Percentiles rank a stretch among this genome's conserved stretches.
Evolutionary conservation across 2,113 vertebrate genomes (phyloP).

Genomic region (Daubentonia madagascariensis): DNA sequence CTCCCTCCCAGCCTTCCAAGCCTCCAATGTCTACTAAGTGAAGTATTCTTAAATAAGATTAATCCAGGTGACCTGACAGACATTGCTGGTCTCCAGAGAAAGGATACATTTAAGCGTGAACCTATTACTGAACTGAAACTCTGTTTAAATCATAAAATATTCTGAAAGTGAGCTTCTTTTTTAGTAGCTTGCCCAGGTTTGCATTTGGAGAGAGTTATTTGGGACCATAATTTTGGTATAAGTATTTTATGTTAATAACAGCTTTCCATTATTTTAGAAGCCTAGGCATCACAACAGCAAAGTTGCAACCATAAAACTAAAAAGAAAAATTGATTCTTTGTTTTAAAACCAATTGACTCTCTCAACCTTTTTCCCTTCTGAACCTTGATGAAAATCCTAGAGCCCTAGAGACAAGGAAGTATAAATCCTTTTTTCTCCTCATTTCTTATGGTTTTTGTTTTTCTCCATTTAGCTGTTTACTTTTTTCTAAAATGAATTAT

Average conservation of each 20-base stretch:
- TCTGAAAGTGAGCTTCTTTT: background rate
- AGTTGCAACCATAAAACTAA: background rate
- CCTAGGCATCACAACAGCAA: background rate
- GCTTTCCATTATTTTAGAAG: background rate
- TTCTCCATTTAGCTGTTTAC: background rate
- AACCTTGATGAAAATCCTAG: background rate
- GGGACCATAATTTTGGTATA: background rate
- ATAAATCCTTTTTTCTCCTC: background rate
- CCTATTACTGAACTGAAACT: background rate
- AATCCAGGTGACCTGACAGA: background rate
- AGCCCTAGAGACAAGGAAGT: background rate
- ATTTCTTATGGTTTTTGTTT: background rate
- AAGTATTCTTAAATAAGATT: background rate
- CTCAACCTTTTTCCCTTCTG: background rate
- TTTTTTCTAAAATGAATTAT: constrained; percentile 19
- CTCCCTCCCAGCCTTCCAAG: too few relatives aligned
- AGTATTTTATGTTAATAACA: background rate
- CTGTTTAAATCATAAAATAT: constrained; percentile 8
- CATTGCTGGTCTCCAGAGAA: background rate
- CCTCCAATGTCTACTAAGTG: background rate
- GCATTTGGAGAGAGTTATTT: background rate
- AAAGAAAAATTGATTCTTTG: background rate
- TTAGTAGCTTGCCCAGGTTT: background rate
- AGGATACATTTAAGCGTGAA: background rate
- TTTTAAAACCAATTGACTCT: background rate